A percentile compares a stretch with the other conserved stretches of the same genome.
These are phyloP conservation scores for Drosophila tsacasi DNA, from an alignment of 1,140 invertebrate genomes.

Conservation along the genomic window DNA sequence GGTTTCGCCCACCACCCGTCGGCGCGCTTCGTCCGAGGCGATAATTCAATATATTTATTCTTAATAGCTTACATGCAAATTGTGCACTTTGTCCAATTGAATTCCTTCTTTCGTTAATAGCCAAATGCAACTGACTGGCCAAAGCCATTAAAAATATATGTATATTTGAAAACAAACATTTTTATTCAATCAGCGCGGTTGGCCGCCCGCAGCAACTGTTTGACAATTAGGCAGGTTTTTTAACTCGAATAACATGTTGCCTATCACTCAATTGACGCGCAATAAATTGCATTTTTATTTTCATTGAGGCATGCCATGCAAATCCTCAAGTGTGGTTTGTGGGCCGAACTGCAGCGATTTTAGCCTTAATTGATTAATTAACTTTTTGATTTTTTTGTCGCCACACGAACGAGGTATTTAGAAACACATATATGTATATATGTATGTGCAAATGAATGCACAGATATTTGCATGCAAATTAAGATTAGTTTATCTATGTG, in stretches of 20 bases:
- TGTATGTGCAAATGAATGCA: no score
- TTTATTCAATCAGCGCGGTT: slow-evolving; percentile 24
- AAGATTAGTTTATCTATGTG: slow-evolving; percentile 25
- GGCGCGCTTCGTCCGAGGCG: not conserved
- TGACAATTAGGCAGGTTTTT: slow-evolving; percentile 37
- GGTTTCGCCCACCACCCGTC: not conserved
- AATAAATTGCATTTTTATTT: slow-evolving; percentile 52
- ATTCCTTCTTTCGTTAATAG: slow-evolving; percentile 19
- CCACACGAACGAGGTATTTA: not conserved
- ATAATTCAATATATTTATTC: slow-evolving; percentile 48
- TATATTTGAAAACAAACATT: slow-evolving; percentile 13
- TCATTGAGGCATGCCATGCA: slow-evolving; percentile 9
- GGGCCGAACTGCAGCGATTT: slow-evolving; percentile 2
- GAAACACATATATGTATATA: not conserved
- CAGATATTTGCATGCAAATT: slow-evolving; percentile 31
- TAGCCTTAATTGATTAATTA: slow-evolving; percentile 40
- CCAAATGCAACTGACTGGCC: slow-evolving; percentile 36
- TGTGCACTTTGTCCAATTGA: slow-evolving; percentile 36
- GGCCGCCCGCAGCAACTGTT: slow-evolving; percentile 16
- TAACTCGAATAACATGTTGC: slow-evolving; percentile 57
- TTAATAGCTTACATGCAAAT: slow-evolving; percentile 52
- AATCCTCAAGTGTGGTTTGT: slow-evolving; percentile 35
- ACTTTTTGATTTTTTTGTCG: slow-evolving; percentile 36
- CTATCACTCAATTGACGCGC: slow-evolving; percentile 29
- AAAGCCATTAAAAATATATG: slow-evolving; percentile 32